Evolutionary conservation across 2,888 invertebrate species (phyloP), one percentile per base, ranked within the genome.

Genomic region (Anarsia innoxiella): DNA sequence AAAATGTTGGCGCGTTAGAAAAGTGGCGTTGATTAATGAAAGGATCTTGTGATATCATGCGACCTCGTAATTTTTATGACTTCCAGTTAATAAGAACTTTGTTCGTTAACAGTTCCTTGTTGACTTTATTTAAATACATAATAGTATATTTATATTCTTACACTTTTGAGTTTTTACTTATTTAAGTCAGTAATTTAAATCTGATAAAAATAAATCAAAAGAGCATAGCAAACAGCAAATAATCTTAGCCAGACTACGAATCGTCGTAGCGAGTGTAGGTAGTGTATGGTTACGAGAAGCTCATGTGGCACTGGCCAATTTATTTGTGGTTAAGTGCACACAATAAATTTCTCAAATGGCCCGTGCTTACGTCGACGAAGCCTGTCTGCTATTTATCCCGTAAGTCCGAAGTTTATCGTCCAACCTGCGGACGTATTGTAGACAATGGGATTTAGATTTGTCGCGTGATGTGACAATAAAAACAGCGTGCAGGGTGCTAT

Each of bases 261-360:
- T n/a, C n/a, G n/a, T n/a, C n/a, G n/a, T n/a, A n/a, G n/a, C n/a
- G n/a, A n/a, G n/a, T n/a, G n/a, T n/a, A n/a, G n/a, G n/a, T n/a
- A n/a, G n/a, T n/a, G n/a, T n/a, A n/a, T n/a, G n/a, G n/a, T n/a
- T n/a, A n/a, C n/a, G n/a, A n/a, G n/a, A n/a, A n/a, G 62, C 66
- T 72, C 72, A 70, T 73, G 70, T 68, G 68, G 70, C 63, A 62
- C 61, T 57, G 62, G 64, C 73, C 79, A 79, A 82, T 80, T 80
- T 82, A 84, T 82, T 79, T 76, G 79, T 71, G 77, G 79, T 78
- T 80, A 82, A 82, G 79, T 80, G 78, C 78, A 74, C 76, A 72
- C 82, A 66, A 80, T 83, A 84, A 77, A 80, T 83, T 83, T 78
- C 78, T 77, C 72, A 76, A 82, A 84, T 80, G 78, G 79, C 65